Percentiles rank a stretch among this genome's conserved stretches.
phyloP scores from a whole-genome alignment of 2,113 vertebrate genomes.

The Chauna torquata region DNA sequence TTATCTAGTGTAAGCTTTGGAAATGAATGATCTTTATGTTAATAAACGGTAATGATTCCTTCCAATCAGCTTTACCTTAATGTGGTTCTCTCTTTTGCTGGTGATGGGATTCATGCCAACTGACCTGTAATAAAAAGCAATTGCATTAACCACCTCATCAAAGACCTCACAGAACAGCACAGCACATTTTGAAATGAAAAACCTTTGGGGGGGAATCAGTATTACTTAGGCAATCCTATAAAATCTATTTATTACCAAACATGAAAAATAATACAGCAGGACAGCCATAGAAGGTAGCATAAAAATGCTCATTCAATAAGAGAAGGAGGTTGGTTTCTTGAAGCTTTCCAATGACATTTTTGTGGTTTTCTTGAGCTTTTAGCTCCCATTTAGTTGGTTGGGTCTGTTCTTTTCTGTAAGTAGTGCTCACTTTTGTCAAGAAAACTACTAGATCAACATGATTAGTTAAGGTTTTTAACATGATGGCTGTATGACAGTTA shows the following conservation, averaged over 20 bases:
- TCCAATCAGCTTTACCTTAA: conserved; percentile 35
- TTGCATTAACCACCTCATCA: conserved; percentile 26
- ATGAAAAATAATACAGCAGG: neutral
- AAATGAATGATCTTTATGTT: conserved; percentile 50
- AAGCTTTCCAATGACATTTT: neutral
- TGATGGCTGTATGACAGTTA: neutral
- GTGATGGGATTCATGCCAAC: conserved; percentile 36
- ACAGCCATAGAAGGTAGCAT: neutral
- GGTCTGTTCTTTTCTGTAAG: neutral
- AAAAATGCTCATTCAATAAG: neutral
- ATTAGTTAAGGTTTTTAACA: neutral
- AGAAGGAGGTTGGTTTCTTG: neutral
- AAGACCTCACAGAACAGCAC: neutral
- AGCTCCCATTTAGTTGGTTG: neutral
- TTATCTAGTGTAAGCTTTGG: neutral
- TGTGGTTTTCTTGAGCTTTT: neutral
- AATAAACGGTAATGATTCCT: conserved; percentile 51
- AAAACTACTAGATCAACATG: neutral
- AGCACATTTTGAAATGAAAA: conserved; percentile 45
- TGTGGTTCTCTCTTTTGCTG: conserved; percentile 9
- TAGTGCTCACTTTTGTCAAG: neutral
- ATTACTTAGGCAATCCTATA: conserved; percentile 1
- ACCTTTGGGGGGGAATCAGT: neutral
- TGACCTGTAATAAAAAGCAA: conserved; percentile 57
- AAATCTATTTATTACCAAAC: conserved; percentile 14